Evolutionary conservation across 2,797 vertebrate genomes (phyloP).

Genomic region (Neosalanx taihuensis): DNA sequence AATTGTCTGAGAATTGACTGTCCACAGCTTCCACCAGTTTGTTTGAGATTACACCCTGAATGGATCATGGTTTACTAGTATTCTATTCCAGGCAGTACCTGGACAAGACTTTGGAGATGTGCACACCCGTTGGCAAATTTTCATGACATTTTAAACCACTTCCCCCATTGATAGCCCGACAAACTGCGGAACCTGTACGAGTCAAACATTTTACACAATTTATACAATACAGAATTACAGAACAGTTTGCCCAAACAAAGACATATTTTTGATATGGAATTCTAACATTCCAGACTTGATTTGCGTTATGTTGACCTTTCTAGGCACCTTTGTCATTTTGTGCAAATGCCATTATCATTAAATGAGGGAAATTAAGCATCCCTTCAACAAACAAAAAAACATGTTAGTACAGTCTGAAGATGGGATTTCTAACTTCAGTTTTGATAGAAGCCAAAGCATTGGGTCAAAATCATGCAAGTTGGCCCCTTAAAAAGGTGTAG

Average conservation of each 20-base stretch:
- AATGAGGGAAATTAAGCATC: conserved; percentile 26
- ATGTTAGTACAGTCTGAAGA: background rate
- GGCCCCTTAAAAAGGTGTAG: conserved; percentile 28
- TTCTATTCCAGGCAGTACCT: conserved; percentile 9
- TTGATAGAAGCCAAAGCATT: conserved; percentile 12
- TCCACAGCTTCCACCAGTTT: conserved; percentile 22
- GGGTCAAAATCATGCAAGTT: conserved; percentile 26
- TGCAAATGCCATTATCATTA: conserved; percentile 46
- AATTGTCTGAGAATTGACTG: conserved; percentile 9
- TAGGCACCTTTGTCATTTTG: conserved; percentile 45
- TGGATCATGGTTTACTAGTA: conserved; percentile 12
- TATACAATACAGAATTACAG: conserved; percentile 19
- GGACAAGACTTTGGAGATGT: conserved; percentile 16
- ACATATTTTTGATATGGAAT: conserved; percentile 29
- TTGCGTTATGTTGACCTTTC: conserved; percentile 32
- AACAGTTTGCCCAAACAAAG: conserved; percentile 19
- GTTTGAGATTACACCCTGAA: background rate
- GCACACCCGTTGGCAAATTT: conserved; percentile 18
- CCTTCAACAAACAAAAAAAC: conserved; percentile 14
- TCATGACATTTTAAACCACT: conserved; percentile 1
- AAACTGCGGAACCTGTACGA: conserved; percentile 3
- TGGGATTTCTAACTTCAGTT: conserved; percentile 12
- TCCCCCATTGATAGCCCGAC: background rate
- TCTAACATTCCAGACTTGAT: conserved; percentile 18
- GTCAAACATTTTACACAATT: conserved; percentile 29